These are phyloP conservation scores for Scortum barcoo DNA, from an alignment of 2,113 vertebrate genomes.

Conservation along the genomic window DNA sequence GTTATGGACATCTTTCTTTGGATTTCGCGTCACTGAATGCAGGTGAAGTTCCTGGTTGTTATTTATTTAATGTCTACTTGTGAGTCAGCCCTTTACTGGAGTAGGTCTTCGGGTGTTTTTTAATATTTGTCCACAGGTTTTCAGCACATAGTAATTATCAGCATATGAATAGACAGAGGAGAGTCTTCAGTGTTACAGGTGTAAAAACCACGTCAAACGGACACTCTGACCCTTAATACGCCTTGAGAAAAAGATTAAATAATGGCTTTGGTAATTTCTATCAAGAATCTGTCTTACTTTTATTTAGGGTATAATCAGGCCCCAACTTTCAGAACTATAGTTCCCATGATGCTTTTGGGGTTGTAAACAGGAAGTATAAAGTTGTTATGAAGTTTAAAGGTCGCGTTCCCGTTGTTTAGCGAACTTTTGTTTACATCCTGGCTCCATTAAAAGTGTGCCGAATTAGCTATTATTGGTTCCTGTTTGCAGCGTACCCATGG, in stretches of 20 bases:
- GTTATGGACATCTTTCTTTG: background rate
- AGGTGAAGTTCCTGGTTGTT: too few species aligned
- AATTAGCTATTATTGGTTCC: background rate
- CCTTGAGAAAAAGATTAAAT: too few species aligned
- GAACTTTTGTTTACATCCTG: background rate
- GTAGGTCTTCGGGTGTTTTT: background rate
- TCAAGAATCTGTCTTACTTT: too few species aligned
- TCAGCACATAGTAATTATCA: background rate
- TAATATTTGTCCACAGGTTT: background rate
- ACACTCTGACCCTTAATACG: too few species aligned
- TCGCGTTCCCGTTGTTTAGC: background rate
- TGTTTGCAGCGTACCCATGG: background rate
- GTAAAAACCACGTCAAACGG: too few species aligned
- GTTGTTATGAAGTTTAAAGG: background rate
- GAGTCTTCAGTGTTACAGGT: too few species aligned
- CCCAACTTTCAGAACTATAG: too few species aligned
- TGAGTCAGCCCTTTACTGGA: too few species aligned
- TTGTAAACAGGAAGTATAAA: conserved; percentile 3
- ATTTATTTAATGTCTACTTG: too few species aligned
- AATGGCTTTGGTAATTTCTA: too few species aligned
- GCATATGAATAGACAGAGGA: background rate
- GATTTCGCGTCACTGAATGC: background rate
- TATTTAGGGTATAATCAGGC: too few species aligned
- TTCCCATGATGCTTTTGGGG: too few species aligned
- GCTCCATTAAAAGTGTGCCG: background rate